Conservation (phyloP, 2,888 invertebrate species). For the Meloe dianella region DNA sequence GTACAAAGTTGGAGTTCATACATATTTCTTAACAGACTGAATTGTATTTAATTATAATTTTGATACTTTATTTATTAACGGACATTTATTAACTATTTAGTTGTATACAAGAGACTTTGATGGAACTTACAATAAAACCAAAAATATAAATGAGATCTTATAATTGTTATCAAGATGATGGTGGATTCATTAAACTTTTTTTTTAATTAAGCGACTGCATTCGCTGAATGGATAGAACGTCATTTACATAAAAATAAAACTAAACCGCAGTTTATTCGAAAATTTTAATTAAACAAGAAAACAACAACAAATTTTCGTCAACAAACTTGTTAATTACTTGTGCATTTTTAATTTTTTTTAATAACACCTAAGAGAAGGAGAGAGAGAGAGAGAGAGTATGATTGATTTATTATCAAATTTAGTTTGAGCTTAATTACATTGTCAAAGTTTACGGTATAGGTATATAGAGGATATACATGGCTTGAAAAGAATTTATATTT, state of each 20-base stretch:
- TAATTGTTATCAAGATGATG: background rate
- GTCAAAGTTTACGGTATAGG: background rate
- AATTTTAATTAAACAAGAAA: background rate
- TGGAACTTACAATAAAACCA: background rate
- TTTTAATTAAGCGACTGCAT: background rate
- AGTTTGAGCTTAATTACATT: background rate
- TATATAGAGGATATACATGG: background rate
- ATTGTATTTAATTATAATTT: too few species aligned
- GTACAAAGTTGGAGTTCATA: too few species aligned
- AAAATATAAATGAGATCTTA: background rate
- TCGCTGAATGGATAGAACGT: background rate
- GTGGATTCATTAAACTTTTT: background rate
- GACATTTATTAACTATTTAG: too few species aligned
- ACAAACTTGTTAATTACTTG: slow-evolving; percentile 1
- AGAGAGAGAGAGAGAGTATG: background rate
- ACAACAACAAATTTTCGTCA: background rate
- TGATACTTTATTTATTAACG: too few species aligned
- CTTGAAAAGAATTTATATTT: background rate
- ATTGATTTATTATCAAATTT: slow-evolving; percentile 9
- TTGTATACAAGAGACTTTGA: too few species aligned
- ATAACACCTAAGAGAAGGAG: background rate
- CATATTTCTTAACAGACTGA: too few species aligned
- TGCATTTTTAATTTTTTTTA: background rate
- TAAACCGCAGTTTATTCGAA: background rate
- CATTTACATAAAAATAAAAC: slow-evolving; percentile 4